Evolutionary conservation across 1,140 invertebrate species (phyloP).

Genomic region (Schlechtendalia chinensis): DNA sequence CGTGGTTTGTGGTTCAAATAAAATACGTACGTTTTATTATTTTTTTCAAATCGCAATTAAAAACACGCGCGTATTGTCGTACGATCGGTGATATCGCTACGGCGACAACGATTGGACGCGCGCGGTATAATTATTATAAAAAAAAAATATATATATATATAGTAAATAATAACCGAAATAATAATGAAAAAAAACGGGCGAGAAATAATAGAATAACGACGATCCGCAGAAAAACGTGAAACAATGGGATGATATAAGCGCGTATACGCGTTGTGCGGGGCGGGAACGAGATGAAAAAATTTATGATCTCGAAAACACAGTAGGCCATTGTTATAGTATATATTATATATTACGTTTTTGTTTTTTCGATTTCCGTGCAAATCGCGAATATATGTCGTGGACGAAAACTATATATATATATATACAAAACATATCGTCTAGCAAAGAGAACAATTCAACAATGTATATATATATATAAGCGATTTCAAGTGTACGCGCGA

Average conservation of each 20-base stretch:
- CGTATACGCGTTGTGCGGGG: neutral
- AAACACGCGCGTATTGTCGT: no score
- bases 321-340: slow-evolving; percentile 32
- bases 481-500: neutral
- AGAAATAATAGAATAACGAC: neutral
- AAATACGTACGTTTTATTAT: no score
- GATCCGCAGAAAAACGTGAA: slow-evolving; percentile 29
- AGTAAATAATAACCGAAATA: neutral
- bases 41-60: no score
- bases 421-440: neutral
- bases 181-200: slow-evolving; percentile 4
- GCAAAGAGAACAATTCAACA: slow-evolving; percentile 13
- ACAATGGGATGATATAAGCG: slow-evolving; percentile 20
- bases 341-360: neutral
- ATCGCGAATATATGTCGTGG: neutral
- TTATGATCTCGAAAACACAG: slow-evolving; percentile 49
- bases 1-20: no score
- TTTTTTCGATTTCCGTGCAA: neutral
- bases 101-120: no score
- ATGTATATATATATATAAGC: neutral
- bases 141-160: neutral
- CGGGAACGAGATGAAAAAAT: slow-evolving; percentile 21
- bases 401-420: slow-evolving; percentile 37
- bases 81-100: no score
- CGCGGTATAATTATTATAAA: slow-evolving; percentile 6